Evolutionary conservation across 2,888 invertebrate species (phyloP), one percentile per base, ranked within the genome.

Genomic region (Eristalis pertinax): DNA sequence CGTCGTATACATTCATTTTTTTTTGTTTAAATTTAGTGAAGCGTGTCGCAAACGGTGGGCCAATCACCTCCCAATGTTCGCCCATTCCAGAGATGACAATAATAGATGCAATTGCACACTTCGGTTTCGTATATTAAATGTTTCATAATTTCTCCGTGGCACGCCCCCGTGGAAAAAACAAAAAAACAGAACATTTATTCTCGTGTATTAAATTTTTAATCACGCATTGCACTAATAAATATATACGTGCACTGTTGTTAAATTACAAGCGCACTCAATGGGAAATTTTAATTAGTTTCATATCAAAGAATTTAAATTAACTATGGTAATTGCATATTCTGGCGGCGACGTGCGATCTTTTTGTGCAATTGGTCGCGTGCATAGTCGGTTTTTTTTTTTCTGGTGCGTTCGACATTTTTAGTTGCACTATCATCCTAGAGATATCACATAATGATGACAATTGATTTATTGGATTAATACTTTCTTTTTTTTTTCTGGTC

Each of bases 261-360:
- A 87, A 79, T 84, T 87, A 87, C 87, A 76, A 60, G 68, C 79
- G 67, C 72, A 50, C 62, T 87, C 87, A 87, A 69, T 87, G 79
- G 76, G 84, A 87, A 87, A 87, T 87, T 87, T 87, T 87, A 87
- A 87, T 87, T 87, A 87, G 87, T 87, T 87, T 84, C 75, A 84
- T 87, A 87, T 84, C 87, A 80, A 87, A 84, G 84, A 87, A 87
- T 87, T 87, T 84, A 84, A 87, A 76, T 87, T 87, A 84, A 87
- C 87, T 87, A 84, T 87, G 75, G 86, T 87, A 87, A 87, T 84
- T 84, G 87, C 79, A 72, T 84, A 80, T 87, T 84, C 84, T 87
- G 87, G 35, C 73, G 56, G 79, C 60, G 84, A 87, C 79, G 29
- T 77, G 43, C 79, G 79, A 86, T 86, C 83, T 86, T 86, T 86